phyloP scores from a whole-genome alignment of 2,888 invertebrate species.

The Apamea sordens region DNA sequence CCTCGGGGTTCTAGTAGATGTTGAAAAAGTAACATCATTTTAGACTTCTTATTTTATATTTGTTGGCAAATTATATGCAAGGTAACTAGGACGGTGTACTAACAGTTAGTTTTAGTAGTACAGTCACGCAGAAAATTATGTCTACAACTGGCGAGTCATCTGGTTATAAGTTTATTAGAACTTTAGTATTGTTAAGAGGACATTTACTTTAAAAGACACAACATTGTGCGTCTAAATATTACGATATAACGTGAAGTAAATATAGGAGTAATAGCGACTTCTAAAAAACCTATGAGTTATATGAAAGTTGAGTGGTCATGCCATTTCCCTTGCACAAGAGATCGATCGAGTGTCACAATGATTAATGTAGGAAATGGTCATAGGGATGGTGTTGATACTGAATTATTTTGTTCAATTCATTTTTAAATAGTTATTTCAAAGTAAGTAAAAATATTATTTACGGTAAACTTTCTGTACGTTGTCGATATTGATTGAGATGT shows the following conservation, averaged over 20 bases:
- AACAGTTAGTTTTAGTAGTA: conserved; percentile 66
- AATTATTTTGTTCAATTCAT: conserved; percentile 5
- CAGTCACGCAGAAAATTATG: conserved; percentile 36
- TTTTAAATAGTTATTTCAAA: not conserved
- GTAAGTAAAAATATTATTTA: not conserved
- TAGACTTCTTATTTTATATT: conserved; percentile 40
- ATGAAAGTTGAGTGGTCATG: conserved; percentile 11
- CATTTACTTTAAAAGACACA: conserved; percentile 1
- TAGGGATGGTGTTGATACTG: conserved; percentile 5
- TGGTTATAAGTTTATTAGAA: conserved; percentile 1
- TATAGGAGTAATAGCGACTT: not conserved
- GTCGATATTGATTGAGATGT: not conserved
- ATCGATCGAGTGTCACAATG: conserved; percentile 42
- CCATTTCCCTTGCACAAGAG: conserved; percentile 35
- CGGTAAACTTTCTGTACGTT: too few relatives aligned
- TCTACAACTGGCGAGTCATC: not conserved
- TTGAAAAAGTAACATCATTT: conserved; percentile 61
- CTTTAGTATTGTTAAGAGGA: not conserved
- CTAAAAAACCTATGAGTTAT: conserved; percentile 18
- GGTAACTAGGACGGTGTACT: conserved; percentile 70
- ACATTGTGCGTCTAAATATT: not conserved
- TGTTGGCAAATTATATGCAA: conserved; percentile 64
- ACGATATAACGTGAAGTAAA: not conserved
- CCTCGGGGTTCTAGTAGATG: conserved; percentile 48
- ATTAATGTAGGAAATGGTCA: conserved; percentile 35